phyloP scores from a whole-genome alignment of 2,797 vertebrate genomes.

The Pantherophis alleghaniensis region DNA sequence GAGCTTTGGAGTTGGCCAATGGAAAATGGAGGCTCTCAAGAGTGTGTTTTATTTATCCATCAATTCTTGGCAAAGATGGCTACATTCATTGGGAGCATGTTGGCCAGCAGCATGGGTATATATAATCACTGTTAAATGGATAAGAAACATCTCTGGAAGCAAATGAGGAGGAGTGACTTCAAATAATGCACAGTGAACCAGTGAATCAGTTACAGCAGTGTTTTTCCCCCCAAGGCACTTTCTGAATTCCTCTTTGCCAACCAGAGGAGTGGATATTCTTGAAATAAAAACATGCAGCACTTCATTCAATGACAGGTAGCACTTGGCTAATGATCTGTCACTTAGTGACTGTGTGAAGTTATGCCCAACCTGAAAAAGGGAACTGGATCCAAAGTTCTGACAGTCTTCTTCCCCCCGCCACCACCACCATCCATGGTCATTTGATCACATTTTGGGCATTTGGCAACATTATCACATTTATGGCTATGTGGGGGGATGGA shows the following conservation, averaged over 20 bases:
- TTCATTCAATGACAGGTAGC: neutral
- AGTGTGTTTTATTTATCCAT: neutral
- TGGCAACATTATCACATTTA: neutral
- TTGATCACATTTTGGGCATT: neutral
- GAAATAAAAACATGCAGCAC: neutral
- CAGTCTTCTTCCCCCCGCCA: no score
- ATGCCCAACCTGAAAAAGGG: neutral
- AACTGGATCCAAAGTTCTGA: no score
- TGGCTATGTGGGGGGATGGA: neutral
- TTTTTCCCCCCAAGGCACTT: no score
- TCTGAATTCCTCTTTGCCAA: neutral
- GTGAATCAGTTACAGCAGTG: neutral
- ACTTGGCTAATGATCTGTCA: neutral
- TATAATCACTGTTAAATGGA: neutral
- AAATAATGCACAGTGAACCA: neutral
- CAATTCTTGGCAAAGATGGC: rapidly evolving
- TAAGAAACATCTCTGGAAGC: neutral
- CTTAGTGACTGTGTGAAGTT: neutral
- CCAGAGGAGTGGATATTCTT: neutral
- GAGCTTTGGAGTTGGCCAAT: neutral
- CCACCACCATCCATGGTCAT: neutral
- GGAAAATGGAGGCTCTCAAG: neutral
- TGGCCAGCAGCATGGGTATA: neutral
- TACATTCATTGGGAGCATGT: rapidly evolving
- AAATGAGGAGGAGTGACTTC: neutral